A percentile compares a stretch with the other conserved stretches of the same genome.
These are phyloP conservation scores for Scaeva pyrastri DNA, from an alignment of 2,888 invertebrate genomes.

Conservation along the genomic window DNA sequence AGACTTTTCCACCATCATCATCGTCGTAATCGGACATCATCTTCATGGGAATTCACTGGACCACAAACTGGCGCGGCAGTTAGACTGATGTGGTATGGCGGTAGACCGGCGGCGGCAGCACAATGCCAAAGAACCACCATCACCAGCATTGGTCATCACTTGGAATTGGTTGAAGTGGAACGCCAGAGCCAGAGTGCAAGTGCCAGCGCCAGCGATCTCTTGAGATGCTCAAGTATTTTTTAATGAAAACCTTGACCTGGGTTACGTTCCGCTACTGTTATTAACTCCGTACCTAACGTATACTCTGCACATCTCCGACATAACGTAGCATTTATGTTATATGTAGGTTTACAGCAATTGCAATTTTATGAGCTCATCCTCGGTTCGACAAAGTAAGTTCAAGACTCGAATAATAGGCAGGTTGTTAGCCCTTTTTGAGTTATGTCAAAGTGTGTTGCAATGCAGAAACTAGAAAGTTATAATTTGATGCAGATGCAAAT, in stretches of 20 bases:
- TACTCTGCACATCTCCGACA: background rate
- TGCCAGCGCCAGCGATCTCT: background rate
- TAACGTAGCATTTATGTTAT: too few relatives aligned
- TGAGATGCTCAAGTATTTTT: conserved; percentile 30
- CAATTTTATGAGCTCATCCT: conserved; percentile 51
- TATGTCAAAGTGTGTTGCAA: conserved; percentile 13
- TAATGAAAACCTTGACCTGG: conserved; percentile 68
- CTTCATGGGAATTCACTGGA: conserved; percentile 63
- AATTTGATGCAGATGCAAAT: conserved; percentile 22
- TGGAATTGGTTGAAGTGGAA: conserved; percentile 58
- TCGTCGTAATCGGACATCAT: conserved; percentile 48
- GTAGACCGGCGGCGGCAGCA: background rate
- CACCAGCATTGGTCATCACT: conserved; percentile 41
- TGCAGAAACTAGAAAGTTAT: conserved; percentile 55
- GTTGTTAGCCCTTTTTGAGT: conserved; percentile 56
- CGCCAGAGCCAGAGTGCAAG: too few relatives aligned
- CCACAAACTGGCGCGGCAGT: conserved; percentile 49
- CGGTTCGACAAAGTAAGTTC: conserved; percentile 38
- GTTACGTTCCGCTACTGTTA: conserved; percentile 65
- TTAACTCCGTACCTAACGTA: conserved; percentile 17
- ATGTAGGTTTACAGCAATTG: conserved; percentile 16
- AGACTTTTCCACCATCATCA: conserved; percentile 26
- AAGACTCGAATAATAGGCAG: conserved; percentile 36
- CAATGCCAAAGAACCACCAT: background rate
- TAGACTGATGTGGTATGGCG: background rate